Base-by-base conservation (phyloP, 2,113 vertebrate genomes). In the Orientallactaga bullata region DNA sequence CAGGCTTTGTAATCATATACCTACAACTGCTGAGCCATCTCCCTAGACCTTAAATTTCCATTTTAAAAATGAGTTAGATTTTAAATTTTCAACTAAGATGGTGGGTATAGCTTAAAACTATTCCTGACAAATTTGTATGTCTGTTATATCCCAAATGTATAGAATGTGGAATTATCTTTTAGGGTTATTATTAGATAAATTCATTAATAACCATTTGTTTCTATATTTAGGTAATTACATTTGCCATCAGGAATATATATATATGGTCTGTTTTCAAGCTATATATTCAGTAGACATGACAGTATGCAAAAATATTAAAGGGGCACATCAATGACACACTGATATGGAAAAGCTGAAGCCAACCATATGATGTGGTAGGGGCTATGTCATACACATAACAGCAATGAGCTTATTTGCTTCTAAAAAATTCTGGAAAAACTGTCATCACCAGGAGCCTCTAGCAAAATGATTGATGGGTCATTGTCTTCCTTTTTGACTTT, bases 391-490 rank as follows among this genome's bases (percentile, higher is more conserved):
- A 37, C 71, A 13, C 7, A 13, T 17, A 72, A n/a, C 1, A 60
- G 28, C 18, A 61, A 51, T n/a, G 32, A 32, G 1, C 26, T 76
- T 51, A 21, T 35, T 92, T 90, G 21, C 30, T 51, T 86, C 73
- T 83, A 77, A 5, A 10, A 90, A 88, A 82, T 94, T 28, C 66
- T 80, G 20, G 35, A 30, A 65, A 92, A 94, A 79, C 4, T 55
- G 28, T 21, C n/a, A 71, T 84, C 77, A 86, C 35, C 21, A 60
- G 47, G 8, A 69, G 86, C 18, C 39, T 71, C 13, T 20, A 87
- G 21, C 16, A 88, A 88, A 92, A 85, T 94, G 85, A 83, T 28
- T 71, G 65, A 94, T 35, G 5, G 13, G 21, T n/a, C 77, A n/a
- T 7, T 63, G 10, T 91, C 42, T 78, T 80, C 32, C 11, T 71